A percentile compares a stretch with the other conserved stretches of the same genome.
These are phyloP conservation scores for Thripadectes ignobilis DNA, from an alignment of 2,797 vertebrate genomes.

Conservation along the genomic window DNA sequence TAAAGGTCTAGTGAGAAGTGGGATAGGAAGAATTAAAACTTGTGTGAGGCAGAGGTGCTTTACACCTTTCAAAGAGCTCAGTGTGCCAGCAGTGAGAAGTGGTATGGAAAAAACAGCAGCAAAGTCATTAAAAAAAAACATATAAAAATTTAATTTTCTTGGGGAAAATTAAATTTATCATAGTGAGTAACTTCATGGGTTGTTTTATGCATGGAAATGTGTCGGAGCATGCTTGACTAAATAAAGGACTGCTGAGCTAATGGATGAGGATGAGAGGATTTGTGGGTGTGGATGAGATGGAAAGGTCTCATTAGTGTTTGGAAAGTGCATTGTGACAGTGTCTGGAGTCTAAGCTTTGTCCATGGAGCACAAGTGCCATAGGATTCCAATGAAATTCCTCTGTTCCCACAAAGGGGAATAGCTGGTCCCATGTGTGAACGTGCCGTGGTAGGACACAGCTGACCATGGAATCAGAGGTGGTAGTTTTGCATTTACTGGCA, in stretches of 20 bases:
- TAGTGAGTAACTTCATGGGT: background rate
- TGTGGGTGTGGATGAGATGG: background rate
- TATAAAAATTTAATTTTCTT: slow-evolving; percentile 56
- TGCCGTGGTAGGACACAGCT: background rate
- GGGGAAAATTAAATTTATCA: slow-evolving; percentile 59
- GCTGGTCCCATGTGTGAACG: background rate
- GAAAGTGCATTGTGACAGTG: background rate
- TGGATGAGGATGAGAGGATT: slow-evolving; percentile 34
- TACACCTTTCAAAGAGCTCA: background rate
- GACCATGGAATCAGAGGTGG: background rate
- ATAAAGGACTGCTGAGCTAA: slow-evolving; percentile 2
- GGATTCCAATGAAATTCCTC: background rate
- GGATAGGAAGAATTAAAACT: slow-evolving; percentile 15
- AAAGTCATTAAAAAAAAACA: background rate
- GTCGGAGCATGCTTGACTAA: slow-evolving; percentile 49
- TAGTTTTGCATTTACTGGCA: background rate
- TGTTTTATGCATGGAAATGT: slow-evolving; percentile 55
- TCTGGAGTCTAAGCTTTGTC: background rate
- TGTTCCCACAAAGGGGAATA: background rate
- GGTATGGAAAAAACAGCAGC: background rate
- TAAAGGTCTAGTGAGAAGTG: background rate
- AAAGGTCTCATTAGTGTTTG: background rate
- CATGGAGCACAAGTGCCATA: background rate
- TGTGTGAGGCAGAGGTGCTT: background rate
- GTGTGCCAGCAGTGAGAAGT: background rate